phyloP scores from a whole-genome alignment of 1,140 invertebrate genomes.

The Pseudomyrmex sp. region DNA sequence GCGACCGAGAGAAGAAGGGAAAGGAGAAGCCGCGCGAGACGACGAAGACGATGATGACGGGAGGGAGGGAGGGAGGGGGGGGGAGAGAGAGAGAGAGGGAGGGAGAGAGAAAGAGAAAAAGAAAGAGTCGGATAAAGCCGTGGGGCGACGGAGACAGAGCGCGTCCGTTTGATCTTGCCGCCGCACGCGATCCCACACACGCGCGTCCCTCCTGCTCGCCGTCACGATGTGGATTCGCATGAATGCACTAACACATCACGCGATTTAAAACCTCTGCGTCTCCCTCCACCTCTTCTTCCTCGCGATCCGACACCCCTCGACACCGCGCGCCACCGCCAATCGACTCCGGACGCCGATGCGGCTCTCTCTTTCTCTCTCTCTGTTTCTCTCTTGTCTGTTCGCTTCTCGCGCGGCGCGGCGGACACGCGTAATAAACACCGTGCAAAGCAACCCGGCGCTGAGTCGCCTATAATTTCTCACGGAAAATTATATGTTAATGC shows the following conservation, averaged over 20 bases:
- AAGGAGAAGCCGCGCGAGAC: slow-evolving; percentile 39
- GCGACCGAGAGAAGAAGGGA: slow-evolving; percentile 49
- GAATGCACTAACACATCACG: slow-evolving; percentile 78
- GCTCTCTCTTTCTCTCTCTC: slow-evolving; percentile 17
- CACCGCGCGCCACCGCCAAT: slow-evolving; percentile 43
- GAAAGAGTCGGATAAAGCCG: slow-evolving; percentile 45
- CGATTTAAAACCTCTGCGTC: slow-evolving; percentile 78
- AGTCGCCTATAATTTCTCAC: slow-evolving; percentile 76
- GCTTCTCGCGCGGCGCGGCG: slow-evolving; percentile 44
- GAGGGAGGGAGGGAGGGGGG: slow-evolving; percentile 1
- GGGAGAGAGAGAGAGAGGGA: slow-evolving; percentile 57
- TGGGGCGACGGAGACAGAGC: slow-evolving; percentile 64
- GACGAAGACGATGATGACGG: slow-evolving; percentile 28
- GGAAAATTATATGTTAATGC: slow-evolving; percentile 77
- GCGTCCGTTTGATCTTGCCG: slow-evolving; percentile 82
- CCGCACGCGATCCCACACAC: slow-evolving; percentile 83
- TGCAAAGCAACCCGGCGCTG: slow-evolving; percentile 71
- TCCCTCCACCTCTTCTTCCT: background rate
- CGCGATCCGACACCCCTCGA: background rate
- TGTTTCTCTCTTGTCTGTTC: slow-evolving; percentile 2
- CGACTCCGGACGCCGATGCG: slow-evolving; percentile 51
- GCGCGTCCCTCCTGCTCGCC: slow-evolving; percentile 65
- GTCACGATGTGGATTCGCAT: slow-evolving; percentile 67
- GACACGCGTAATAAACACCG: slow-evolving; percentile 75
- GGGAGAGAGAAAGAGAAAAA: slow-evolving; percentile 66